Evolutionary conservation across 2,888 invertebrate genomes (phyloP).

Genomic region (Limnephilus rhombicus): DNA sequence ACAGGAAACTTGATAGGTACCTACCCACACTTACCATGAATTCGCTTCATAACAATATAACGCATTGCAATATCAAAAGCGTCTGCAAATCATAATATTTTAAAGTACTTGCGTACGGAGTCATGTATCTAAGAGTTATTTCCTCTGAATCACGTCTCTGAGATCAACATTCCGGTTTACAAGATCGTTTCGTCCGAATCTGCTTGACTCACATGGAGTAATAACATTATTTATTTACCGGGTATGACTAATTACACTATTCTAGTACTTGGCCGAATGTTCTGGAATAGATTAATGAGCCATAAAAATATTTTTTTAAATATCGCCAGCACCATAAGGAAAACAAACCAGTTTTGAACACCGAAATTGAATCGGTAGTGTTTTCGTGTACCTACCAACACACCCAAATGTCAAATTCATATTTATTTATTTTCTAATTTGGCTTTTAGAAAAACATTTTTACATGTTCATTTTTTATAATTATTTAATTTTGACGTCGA

Average conservation of each 20-base stretch:
- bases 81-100: not conserved
- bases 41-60: not conserved
- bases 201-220: slow-evolving; percentile 26
- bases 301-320: not conserved
- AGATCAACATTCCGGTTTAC: slow-evolving; percentile 32
- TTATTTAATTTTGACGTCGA: not conserved
- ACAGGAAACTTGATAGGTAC: not conserved
- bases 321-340: not conserved
- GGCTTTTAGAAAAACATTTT: not conserved
- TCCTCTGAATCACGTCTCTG: slow-evolving; percentile 25
- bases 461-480: not conserved
- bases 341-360: not conserved
- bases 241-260: slow-evolving; percentile 28
- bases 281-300: slow-evolving; percentile 4
- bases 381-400: not conserved
- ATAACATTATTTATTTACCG: slow-evolving; percentile 33
- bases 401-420: not conserved
- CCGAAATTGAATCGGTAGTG: not conserved
- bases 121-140: slow-evolving; percentile 12
- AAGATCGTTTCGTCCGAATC: slow-evolving; percentile 1
- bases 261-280: slow-evolving; percentile 10
- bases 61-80: not conserved
- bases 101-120: slow-evolving; percentile 13
- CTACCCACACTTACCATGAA: not conserved
- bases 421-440: not conserved